Evolutionary conservation across 2,797 vertebrate species (phyloP).

Genomic region (Phalanger gymnotis): DNA sequence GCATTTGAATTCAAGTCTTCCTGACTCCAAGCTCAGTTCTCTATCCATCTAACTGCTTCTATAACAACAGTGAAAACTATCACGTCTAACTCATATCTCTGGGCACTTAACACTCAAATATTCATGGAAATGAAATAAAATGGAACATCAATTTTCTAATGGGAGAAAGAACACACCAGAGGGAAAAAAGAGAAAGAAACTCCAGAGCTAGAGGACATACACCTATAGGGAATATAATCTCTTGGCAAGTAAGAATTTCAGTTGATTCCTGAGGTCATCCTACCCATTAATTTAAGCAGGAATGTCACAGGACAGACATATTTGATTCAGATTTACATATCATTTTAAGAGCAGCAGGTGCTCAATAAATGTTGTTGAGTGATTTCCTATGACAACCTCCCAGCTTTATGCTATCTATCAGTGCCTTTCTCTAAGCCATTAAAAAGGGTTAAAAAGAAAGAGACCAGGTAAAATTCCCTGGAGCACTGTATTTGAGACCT

Average conservation of each 20-base stretch:
- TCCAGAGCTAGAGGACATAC: rapidly evolving
- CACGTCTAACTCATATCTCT: not conserved
- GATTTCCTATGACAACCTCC: too few relatives aligned
- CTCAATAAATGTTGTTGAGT: too few relatives aligned
- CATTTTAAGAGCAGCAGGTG: not conserved
- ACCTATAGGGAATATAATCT: not conserved
- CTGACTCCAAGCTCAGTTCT: not conserved
- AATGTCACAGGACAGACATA: not conserved
- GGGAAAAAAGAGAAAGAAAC: not conserved
- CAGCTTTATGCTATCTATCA: not conserved
- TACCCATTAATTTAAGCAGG: not conserved
- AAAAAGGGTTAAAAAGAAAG: not conserved
- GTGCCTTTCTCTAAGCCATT: not conserved
- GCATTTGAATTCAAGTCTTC: not conserved
- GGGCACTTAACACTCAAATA: not conserved
- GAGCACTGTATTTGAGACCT: not conserved
- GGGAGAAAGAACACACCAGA: not conserved
- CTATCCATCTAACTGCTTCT: too few relatives aligned
- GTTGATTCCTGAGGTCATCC: not conserved
- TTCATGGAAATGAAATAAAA: not conserved
- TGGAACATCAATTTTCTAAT: not conserved
- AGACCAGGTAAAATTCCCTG: not conserved
- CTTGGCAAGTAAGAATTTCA: not conserved
- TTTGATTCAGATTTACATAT: not conserved
- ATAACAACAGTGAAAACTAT: not conserved